Evolutionary conservation across 2,888 invertebrate genomes (phyloP).

Genomic region (Crematogaster levior): DNA sequence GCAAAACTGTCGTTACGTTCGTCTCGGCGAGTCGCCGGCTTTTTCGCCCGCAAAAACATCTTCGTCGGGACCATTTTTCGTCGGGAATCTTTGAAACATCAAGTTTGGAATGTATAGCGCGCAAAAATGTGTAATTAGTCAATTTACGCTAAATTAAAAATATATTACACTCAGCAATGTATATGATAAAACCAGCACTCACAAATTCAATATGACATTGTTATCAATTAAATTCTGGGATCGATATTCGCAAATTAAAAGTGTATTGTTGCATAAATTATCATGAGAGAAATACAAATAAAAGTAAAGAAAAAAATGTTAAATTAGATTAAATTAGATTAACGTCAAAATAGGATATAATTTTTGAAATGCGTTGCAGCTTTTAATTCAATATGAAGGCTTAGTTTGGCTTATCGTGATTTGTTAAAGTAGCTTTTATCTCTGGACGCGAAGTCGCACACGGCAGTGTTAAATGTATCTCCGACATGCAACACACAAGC

Average conservation of each 20-base stretch:
- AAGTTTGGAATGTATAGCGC: background rate
- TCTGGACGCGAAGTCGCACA: background rate
- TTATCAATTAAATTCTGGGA: background rate
- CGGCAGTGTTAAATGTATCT: conserved; percentile 16
- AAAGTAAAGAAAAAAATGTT: background rate
- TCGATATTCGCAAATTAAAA: background rate
- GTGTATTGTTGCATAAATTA: background rate
- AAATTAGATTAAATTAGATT: background rate
- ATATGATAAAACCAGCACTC: background rate
- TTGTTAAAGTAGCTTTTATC: background rate
- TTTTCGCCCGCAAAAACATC: background rate
- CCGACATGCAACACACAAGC: background rate
- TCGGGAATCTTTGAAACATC: background rate
- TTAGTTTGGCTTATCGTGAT: background rate
- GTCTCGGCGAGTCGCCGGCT: conserved; percentile 5
- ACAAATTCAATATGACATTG: background rate
- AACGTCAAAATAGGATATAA: background rate
- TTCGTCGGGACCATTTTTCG: background rate
- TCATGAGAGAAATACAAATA: background rate
- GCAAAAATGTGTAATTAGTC: background rate
- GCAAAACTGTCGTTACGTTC: conserved; percentile 59
- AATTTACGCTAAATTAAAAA: background rate
- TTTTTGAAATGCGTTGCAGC: background rate
- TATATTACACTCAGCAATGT: background rate
- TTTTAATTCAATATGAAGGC: background rate